A percentile compares a stretch with the other conserved stretches of the same genome.
Evolutionary conservation across 2,113 vertebrate species (phyloP).

Genomic region (Speoplatyrhinus poulsoni): DNA sequence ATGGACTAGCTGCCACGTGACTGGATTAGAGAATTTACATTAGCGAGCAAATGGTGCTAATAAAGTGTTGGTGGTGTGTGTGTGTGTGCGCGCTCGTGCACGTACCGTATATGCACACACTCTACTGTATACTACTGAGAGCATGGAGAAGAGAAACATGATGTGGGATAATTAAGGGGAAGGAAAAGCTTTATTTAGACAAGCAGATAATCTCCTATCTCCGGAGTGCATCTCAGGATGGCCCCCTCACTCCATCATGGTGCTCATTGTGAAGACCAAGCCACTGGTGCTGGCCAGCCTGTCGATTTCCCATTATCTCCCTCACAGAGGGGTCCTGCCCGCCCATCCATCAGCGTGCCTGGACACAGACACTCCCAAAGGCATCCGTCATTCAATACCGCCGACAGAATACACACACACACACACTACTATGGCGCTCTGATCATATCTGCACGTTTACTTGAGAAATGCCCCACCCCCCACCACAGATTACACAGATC

Average conservation of each 20-base stretch:
- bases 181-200: constrained; percentile 72
- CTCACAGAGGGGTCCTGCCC: constrained; percentile 73
- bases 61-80: no score
- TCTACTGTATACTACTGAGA: constrained; percentile 10
- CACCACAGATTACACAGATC: neutral
- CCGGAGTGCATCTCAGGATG: constrained; percentile 61
- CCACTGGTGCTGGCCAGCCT: constrained; percentile 73
- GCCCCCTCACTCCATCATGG: constrained; percentile 75
- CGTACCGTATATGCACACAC: no score
- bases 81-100: no score
- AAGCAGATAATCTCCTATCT: constrained; percentile 75
- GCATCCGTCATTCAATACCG: constrained; percentile 59
- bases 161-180: neutral
- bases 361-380: constrained; percentile 55
- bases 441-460: constrained; percentile 26
- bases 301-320: constrained; percentile 86
- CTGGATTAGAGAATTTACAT: no score
- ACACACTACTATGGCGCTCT: constrained; percentile 3
- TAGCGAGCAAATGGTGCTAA: no score
- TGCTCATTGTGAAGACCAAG: constrained; percentile 68
- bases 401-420: constrained; percentile 24
- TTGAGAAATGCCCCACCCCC: neutral
- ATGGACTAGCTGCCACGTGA: no score
- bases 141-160: neutral
- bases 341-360: constrained; percentile 76